Evolutionary conservation across 2,113 vertebrate genomes (phyloP).

Genomic region (Acanthisitta chloris): DNA sequence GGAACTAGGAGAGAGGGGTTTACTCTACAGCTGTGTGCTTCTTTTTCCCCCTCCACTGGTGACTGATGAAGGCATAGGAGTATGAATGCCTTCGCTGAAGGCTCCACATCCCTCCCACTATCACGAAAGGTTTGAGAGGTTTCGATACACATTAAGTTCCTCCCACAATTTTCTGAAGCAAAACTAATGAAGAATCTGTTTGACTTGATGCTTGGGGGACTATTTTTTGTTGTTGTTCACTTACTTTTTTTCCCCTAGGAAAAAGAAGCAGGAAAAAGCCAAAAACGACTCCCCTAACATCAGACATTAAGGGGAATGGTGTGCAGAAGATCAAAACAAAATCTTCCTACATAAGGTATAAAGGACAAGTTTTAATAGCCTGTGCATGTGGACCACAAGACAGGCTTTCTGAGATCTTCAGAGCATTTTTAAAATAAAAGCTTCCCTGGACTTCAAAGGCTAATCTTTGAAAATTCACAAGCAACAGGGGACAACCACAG

Average conservation of each 20-base stretch:
- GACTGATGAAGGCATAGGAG: background rate
- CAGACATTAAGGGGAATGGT: background rate
- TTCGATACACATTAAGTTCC: background rate
- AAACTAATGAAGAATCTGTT: background rate
- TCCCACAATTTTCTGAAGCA: background rate
- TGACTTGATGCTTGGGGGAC: background rate
- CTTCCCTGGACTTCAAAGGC: slow-evolving; percentile 10
- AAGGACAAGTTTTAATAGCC: background rate
- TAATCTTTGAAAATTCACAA: slow-evolving; percentile 3
- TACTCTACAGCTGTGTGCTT: background rate
- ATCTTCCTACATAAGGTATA: background rate
- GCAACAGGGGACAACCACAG: background rate
- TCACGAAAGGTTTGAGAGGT: background rate
- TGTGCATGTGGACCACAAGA: background rate
- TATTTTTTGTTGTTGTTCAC: background rate
- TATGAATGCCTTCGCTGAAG: background rate
- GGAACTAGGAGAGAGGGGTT: background rate
- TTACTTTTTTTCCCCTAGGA: background rate
- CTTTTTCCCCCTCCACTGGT: background rate
- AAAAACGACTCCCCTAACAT: background rate
- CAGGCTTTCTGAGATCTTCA: background rate
- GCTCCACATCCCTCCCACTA: background rate
- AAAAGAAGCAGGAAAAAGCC: background rate
- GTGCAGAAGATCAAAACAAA: background rate
- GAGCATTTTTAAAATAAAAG: slow-evolving; percentile 29